phyloP scores from a whole-genome alignment of 2,113 vertebrate genomes.

The Aspiorhynchus laticeps region DNA sequence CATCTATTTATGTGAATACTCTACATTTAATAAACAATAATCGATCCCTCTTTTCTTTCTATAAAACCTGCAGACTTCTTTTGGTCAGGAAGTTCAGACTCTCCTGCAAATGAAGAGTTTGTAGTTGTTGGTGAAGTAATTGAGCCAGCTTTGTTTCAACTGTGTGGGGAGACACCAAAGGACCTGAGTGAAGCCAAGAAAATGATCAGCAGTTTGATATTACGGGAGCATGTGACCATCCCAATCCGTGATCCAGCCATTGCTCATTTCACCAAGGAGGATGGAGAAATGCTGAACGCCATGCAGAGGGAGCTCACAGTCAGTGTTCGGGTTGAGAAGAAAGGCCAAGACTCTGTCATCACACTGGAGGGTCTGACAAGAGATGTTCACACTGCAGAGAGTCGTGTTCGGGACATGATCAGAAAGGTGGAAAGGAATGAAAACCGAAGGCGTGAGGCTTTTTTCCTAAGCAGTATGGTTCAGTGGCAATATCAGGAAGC shows the following conservation, averaged over 20 bases:
- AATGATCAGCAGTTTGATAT: slow-evolving; percentile 71
- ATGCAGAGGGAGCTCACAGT: slow-evolving; percentile 79
- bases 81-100: accelerated
- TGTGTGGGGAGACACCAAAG: slow-evolving; percentile 77
- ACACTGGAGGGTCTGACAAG: slow-evolving; percentile 79
- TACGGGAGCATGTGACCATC: slow-evolving; percentile 71
- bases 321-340: slow-evolving; percentile 68
- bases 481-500: slow-evolving; percentile 77
- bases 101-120: neutral
- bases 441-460: slow-evolving; percentile 68
- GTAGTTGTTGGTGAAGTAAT: slow-evolving; percentile 73
- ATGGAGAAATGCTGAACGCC: slow-evolving; percentile 66
- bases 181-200: slow-evolving; percentile 62
- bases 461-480: slow-evolving; percentile 65
- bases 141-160: slow-evolving; percentile 70
- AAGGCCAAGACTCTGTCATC: slow-evolving; percentile 66
- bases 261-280: slow-evolving; percentile 67
- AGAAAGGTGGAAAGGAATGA: slow-evolving; percentile 67
- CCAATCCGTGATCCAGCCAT: slow-evolving; percentile 73
- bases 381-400: slow-evolving; percentile 75
- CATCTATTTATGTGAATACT: neutral
- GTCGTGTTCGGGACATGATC: slow-evolving; percentile 76
- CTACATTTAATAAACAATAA: neutral
- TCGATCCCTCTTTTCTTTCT: neutral
- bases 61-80: neutral